Evolutionary conservation across 64 coral and sea anemone species (phyloP).

Genomic region (Stichodactyla mertensii): DNA sequence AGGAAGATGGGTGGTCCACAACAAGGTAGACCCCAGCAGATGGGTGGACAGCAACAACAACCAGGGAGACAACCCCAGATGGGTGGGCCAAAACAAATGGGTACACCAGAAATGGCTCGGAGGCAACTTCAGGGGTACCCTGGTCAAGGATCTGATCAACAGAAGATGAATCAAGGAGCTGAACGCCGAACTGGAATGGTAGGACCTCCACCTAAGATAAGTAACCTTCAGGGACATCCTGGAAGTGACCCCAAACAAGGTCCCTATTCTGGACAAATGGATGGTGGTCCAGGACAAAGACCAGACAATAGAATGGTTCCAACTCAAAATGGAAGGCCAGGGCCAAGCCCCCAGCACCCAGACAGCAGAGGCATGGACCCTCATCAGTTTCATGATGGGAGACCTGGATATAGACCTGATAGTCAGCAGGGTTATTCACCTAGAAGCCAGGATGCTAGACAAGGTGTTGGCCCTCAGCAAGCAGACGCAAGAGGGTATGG

Average conservation of each 20-base stretch:
- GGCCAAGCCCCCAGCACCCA: background rate
- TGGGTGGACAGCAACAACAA: conserved; percentile 35
- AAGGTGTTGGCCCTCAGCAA: background rate
- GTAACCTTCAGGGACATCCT: background rate
- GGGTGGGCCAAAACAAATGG: conserved; percentile 14
- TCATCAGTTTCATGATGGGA: background rate
- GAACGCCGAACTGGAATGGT: conserved; percentile 27
- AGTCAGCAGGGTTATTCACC: conserved; percentile 2
- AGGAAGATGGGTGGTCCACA: conserved; percentile 24
- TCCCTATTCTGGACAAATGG: conserved; percentile 5
- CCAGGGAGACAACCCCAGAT: conserved; percentile 13
- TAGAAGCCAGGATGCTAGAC: background rate
- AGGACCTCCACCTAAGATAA: conserved; percentile 16
- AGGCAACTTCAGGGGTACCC: conserved; percentile 13
- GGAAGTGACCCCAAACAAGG: background rate
- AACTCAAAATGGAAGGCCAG: conserved; percentile 23
- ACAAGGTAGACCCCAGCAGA: conserved; percentile 19
- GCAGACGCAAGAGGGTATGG: background rate
- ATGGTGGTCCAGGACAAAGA: conserved; percentile 2
- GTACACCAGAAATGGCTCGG: background rate
- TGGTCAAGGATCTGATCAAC: background rate
- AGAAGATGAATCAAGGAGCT: conserved; percentile 16
- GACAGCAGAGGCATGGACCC: conserved; percentile 5
- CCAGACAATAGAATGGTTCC: conserved; percentile 10
- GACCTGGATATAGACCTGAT: conserved; percentile 1